Percentiles rank a stretch among this genome's conserved stretches.
Evolutionary conservation across 2,797 vertebrate species (phyloP).

Genomic region (Lophius americanus): DNA sequence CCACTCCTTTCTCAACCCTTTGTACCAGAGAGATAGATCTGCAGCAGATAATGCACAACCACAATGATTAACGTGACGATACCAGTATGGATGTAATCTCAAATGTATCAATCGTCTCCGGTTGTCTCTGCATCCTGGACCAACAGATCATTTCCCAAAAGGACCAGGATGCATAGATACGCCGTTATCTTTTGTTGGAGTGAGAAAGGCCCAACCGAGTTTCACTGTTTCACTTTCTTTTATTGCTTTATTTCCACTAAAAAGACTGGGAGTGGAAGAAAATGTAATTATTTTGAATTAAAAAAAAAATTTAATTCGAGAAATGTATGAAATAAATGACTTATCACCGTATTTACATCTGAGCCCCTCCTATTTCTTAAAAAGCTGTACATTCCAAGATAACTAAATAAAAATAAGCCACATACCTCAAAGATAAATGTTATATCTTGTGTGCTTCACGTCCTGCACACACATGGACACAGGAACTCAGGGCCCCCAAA

Average conservation of each 20-base stretch:
- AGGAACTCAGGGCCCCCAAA: slow-evolving; percentile 1
- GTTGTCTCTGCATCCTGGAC: background rate
- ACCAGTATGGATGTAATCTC: slow-evolving; percentile 27
- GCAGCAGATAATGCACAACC: slow-evolving; percentile 24
- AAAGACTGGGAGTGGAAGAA: too few species aligned
- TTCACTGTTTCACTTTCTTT: background rate
- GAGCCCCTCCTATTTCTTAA: background rate
- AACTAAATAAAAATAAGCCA: slow-evolving; percentile 24
- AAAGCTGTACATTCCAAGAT: background rate
- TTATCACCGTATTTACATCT: background rate
- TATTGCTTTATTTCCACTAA: too few species aligned
- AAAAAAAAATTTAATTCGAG: background rate
- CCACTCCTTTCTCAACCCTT: slow-evolving; percentile 60
- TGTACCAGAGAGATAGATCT: slow-evolving; percentile 31
- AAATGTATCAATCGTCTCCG: background rate
- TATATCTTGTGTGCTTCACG: slow-evolving; percentile 27
- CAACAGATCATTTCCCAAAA: background rate
- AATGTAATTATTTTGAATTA: too few species aligned
- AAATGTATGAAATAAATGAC: background rate
- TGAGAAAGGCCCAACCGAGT: background rate
- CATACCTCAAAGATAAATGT: slow-evolving; percentile 61
- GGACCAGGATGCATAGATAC: background rate
- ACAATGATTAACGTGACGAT: slow-evolving; percentile 23
- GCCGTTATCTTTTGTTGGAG: too few species aligned
- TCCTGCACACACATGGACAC: slow-evolving; percentile 15